A percentile compares a stretch with the other conserved stretches of the same genome.
phyloP scores from a whole-genome alignment of 2,113 vertebrate species.

The Microcebus ravelobensis region DNA sequence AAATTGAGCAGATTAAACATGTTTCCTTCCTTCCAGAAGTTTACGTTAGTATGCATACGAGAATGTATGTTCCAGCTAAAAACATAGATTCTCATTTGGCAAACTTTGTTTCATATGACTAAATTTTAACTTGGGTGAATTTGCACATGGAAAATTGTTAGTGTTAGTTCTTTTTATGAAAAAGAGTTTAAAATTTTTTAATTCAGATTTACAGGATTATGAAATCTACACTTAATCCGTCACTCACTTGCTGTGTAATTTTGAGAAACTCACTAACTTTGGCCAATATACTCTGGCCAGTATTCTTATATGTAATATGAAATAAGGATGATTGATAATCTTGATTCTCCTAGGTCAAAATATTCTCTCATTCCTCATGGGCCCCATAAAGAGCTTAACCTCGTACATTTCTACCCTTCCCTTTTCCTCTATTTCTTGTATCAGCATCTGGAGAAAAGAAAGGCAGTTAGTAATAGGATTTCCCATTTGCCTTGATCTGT shows the following conservation, averaged over 20 bases:
- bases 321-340: background rate
- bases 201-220: background rate
- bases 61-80: background rate
- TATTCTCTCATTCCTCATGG: background rate
- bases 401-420: background rate
- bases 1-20: background rate
- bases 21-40: background rate
- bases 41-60: background rate
- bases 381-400: background rate
- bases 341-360: background rate
- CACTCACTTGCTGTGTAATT: background rate
- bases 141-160: background rate
- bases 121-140: background rate
- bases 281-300: accelerated
- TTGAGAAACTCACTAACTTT: background rate
- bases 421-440: background rate
- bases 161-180: background rate
- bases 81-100: background rate
- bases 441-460: background rate
- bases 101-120: background rate
- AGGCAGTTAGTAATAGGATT: background rate
- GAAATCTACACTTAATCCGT: background rate
- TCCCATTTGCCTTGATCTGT: background rate
- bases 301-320: background rate
- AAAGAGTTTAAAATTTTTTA: background rate